Percentiles rank a stretch among this genome's conserved stretches.
Evolutionary conservation across 2,113 vertebrate species (phyloP).

Genomic region (Pica pica): DNA sequence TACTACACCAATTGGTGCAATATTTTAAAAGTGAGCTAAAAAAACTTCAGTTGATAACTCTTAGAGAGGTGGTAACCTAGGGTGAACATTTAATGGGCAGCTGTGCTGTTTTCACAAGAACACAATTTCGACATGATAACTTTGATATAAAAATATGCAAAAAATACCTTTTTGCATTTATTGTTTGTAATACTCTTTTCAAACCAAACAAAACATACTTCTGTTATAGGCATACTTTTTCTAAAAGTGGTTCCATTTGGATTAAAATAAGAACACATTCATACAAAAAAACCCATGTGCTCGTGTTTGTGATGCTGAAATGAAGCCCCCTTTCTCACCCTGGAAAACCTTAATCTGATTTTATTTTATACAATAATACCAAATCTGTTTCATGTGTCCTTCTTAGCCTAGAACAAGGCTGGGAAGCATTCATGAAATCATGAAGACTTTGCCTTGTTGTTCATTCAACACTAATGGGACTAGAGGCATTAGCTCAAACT

Average conservation of each 20-base stretch:
- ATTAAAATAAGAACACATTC: background rate
- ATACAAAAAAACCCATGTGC: rapidly evolving
- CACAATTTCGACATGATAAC: background rate
- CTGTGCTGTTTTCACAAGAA: background rate
- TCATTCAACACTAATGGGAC: background rate
- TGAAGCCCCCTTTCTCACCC: background rate
- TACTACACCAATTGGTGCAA: background rate
- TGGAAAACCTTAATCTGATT: background rate
- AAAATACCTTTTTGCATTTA: background rate
- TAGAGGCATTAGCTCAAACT: background rate
- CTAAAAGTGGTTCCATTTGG: background rate
- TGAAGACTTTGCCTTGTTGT: background rate
- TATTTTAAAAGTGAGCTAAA: background rate
- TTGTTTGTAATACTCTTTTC: background rate
- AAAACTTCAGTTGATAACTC: background rate
- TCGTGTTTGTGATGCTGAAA: background rate
- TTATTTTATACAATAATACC: background rate
- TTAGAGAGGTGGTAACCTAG: background rate
- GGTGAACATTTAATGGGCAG: background rate
- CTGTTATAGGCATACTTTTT: background rate
- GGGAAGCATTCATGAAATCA: background rate
- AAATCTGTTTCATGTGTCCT: background rate
- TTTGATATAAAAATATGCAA: background rate
- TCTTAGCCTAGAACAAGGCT: background rate
- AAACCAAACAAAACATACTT: background rate